These are phyloP conservation scores for Habroteleia sp. DNA, from an alignment of 2,888 invertebrate genomes.

Conservation along the genomic window DNA sequence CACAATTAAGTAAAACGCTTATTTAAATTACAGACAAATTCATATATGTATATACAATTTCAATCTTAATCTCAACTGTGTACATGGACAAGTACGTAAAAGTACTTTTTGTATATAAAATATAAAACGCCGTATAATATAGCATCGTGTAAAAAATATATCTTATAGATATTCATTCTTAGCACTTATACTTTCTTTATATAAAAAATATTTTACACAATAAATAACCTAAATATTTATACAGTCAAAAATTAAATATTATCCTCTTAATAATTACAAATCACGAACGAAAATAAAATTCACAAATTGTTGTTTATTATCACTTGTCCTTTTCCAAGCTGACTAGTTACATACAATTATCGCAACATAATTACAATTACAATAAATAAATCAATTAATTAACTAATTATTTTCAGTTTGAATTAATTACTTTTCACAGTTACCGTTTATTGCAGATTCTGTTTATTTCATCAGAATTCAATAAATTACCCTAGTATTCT, in stretches of 20 bases:
- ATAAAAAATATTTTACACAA: slow-evolving; percentile 37
- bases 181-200: background rate
- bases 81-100: slow-evolving; percentile 15
- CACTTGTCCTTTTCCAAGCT: slow-evolving; percentile 11
- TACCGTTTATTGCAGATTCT: too few species aligned
- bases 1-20: slow-evolving; percentile 4
- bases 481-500: too few species aligned
- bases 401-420: background rate
- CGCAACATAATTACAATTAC: background rate
- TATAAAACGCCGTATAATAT: slow-evolving; percentile 5
- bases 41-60: slow-evolving; percentile 19
- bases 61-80: slow-evolving; percentile 26
- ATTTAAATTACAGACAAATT: slow-evolving; percentile 2
- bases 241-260: slow-evolving; percentile 13
- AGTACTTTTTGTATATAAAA: slow-evolving; percentile 13
- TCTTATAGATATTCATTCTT: slow-evolving; percentile 8
- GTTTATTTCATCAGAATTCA: too few species aligned
- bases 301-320: slow-evolving; percentile 11
- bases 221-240: slow-evolving; percentile 37
- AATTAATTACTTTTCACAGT: background rate
- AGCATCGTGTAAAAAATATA: slow-evolving; percentile 19
- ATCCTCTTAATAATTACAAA: slow-evolving; percentile 1
- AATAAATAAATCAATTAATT: background rate
- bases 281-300: slow-evolving; percentile 12
- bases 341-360: slow-evolving; percentile 21